Percentiles rank a stretch among this genome's conserved stretches.
Conservation (phyloP, 2,797 vertebrate genomes). For the Linurgus olivaceus region DNA sequence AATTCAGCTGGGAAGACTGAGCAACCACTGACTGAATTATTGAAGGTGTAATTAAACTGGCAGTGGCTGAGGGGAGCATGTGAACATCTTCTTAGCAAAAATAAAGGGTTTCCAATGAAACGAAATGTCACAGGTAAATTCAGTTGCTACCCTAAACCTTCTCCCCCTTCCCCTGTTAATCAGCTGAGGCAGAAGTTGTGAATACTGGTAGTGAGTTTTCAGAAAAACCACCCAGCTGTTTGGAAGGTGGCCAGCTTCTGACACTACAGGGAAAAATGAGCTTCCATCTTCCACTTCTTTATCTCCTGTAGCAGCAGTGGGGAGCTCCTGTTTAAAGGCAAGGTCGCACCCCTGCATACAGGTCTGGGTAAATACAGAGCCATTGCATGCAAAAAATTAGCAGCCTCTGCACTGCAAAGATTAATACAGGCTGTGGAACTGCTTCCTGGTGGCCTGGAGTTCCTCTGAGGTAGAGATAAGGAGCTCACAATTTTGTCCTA, state of each 20-base stretch:
- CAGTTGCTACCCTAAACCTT: neutral
- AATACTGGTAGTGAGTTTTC: neutral
- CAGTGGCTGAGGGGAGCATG: neutral
- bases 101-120: neutral
- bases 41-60: constrained; percentile 21
- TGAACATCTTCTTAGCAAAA: neutral
- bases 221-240: neutral
- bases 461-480: neutral
- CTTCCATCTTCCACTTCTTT: neutral
- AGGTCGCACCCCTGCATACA: neutral
- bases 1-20: neutral
- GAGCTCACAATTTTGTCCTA: neutral
- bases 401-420: neutral
- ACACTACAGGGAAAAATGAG: neutral
- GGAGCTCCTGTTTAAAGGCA: neutral
- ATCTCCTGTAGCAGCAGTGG: neutral
- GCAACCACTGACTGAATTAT: constrained; percentile 9
- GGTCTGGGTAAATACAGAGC: neutral
- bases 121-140: neutral
- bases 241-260: neutral
- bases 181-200: neutral
- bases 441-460: neutral
- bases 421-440: neutral
- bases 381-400: neutral
- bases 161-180: neutral